Percentiles rank a stretch among this genome's conserved stretches.
These are phyloP conservation scores for Physella acuta DNA, from an alignment of 1,140 invertebrate species.

Conservation along the genomic window DNA sequence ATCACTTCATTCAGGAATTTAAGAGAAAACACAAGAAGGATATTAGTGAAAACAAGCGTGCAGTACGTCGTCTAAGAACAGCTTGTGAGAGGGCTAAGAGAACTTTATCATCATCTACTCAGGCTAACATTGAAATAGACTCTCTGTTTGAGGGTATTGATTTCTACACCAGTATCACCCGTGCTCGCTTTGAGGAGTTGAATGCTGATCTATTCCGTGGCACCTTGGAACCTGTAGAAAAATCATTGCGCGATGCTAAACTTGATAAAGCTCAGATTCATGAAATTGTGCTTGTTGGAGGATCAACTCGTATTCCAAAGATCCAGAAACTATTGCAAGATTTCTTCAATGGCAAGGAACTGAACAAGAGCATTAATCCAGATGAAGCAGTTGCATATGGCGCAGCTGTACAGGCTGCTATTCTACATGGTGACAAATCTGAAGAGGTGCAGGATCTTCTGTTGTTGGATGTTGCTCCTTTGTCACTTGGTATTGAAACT, in stretches of 20 bases:
- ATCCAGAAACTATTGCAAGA: conserved; percentile 92
- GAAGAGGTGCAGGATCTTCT: conserved; percentile 89
- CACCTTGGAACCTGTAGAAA: conserved; percentile 93
- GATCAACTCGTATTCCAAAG: conserved; percentile 98
- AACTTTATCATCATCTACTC: conserved; percentile 89
- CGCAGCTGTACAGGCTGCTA: conserved; percentile 79
- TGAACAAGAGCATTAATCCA: conserved; percentile 81
- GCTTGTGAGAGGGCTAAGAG: conserved; percentile 95
- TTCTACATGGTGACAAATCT: conserved; percentile 90
- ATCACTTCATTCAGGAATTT: conserved; percentile 95
- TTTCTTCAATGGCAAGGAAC: conserved; percentile 94
- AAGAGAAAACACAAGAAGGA: conserved; percentile 97
- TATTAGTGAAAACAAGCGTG: conserved; percentile 83
- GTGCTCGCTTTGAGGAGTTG: conserved; percentile 64
- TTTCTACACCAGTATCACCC: conserved; percentile 73
- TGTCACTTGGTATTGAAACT: conserved; percentile 95
- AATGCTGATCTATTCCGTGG: conserved; percentile 85
- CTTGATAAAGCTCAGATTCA: conserved; percentile 89
- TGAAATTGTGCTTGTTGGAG: conserved; percentile 95
- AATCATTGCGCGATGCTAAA: conserved; percentile 89
- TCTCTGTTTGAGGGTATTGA: conserved; percentile 94
- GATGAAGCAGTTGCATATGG: conserved; percentile 86
- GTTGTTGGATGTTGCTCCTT: conserved; percentile 88
- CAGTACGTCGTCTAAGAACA: conserved; percentile 85
- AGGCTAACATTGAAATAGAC: conserved; percentile 76